A percentile compares a stretch with the other conserved stretches of the same genome.
Conservation (phyloP, 2,888 invertebrate genomes). For the Andricus quercusramuli region DNA sequence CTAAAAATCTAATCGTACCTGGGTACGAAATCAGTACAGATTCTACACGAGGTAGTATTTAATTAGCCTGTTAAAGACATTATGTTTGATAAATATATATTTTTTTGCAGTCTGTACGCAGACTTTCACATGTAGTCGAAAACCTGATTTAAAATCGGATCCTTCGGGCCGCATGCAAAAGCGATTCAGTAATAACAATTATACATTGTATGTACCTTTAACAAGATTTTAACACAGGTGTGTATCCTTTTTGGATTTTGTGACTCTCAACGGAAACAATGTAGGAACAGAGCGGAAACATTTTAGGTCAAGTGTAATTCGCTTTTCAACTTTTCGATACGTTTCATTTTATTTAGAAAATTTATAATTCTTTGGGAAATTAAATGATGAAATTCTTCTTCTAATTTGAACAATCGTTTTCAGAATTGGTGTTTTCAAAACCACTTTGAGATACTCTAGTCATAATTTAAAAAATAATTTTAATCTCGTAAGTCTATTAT, state of each 20-base stretch:
- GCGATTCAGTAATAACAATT: conserved; percentile 55
- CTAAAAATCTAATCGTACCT: conserved; percentile 21
- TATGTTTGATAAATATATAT: conserved; percentile 16
- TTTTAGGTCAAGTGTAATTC: background rate
- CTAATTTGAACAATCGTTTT: too few relatives aligned
- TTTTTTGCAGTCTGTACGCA: conserved; percentile 27
- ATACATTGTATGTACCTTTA: conserved; percentile 42
- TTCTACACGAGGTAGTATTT: conserved; percentile 32
- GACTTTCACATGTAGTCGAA: conserved; percentile 43
- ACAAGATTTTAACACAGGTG: conserved; percentile 23
- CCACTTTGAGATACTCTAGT: too few relatives aligned
- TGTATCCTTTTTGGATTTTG: conserved; percentile 12
- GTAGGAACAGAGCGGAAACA: conserved; percentile 11
- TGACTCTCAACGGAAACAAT: conserved; percentile 13
- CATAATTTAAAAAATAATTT: too few relatives aligned
- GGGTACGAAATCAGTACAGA: conserved; percentile 33
- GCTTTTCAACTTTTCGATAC: conserved; percentile 35
- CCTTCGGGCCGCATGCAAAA: conserved; percentile 60
- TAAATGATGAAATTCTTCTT: too few relatives aligned
- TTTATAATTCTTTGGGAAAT: too few relatives aligned
- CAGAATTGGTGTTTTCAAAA: too few relatives aligned
- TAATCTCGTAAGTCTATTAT: too few relatives aligned
- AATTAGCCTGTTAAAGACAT: conserved; percentile 19
- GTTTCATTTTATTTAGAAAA: conserved; percentile 47
- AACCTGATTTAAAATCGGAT: conserved; percentile 52